Conservation (phyloP, 2,113 vertebrate species). For the Pitta sordida region DNA sequence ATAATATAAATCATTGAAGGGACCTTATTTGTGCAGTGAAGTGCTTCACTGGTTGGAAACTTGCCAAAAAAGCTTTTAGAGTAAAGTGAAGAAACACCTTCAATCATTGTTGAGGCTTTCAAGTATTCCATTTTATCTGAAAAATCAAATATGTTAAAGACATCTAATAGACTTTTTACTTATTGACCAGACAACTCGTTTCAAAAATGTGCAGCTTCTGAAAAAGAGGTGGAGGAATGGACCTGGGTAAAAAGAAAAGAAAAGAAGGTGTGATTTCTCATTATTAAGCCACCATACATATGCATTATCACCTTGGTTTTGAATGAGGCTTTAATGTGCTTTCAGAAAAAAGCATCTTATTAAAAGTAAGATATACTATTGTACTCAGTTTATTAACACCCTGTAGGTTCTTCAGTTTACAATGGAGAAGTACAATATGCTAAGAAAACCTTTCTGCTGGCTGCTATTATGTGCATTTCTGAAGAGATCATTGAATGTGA, state of each 20-base stretch:
- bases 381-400: constrained; percentile 41
- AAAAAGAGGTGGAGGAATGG: background rate
- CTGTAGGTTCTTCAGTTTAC: background rate
- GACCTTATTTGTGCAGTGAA: background rate
- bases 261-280: constrained; percentile 18
- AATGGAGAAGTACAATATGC: background rate
- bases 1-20: background rate
- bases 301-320: constrained; percentile 15
- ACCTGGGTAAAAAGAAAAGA: background rate
- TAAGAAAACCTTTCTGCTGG: background rate
- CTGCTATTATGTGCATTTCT: background rate
- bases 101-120: background rate
- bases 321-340: constrained; percentile 25
- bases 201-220: background rate
- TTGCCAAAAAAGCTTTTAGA: constrained; percentile 14
- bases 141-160: constrained; percentile 17
- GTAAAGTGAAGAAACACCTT: background rate
- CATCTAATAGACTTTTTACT: background rate
- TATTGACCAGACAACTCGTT: constrained; percentile 35
- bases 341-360: constrained; percentile 22
- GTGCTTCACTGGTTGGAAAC: background rate
- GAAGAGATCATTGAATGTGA: background rate
- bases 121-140: constrained; percentile 9
- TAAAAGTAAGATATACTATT: constrained; percentile 37
- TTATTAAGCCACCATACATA: background rate